Percentiles rank a stretch among this genome's conserved stretches.
These are phyloP conservation scores for Diachasma alloeum DNA, from an alignment of 1,140 invertebrate genomes.

Conservation along the genomic window DNA sequence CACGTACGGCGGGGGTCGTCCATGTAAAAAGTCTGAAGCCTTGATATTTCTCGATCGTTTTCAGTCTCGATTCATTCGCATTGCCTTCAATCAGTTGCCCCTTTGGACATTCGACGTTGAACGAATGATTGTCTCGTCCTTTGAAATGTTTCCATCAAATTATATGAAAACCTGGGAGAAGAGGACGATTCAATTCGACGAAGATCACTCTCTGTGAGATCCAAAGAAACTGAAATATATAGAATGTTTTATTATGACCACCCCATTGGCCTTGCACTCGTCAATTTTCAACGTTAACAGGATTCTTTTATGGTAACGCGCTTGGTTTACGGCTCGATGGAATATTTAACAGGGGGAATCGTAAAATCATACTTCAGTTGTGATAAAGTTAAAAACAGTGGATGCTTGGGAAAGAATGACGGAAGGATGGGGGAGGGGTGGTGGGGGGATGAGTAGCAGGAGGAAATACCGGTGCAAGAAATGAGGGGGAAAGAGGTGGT, in stretches of 20 bases:
- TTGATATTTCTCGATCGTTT: background rate
- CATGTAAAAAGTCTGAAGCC: background rate
- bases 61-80: background rate
- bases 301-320: conserved; percentile 11
- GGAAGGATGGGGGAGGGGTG: background rate
- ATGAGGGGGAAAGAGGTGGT: background rate
- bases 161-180: background rate
- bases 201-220: background rate
- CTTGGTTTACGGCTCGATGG: conserved; percentile 28
- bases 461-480: background rate
- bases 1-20: background rate
- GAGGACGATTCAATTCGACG: background rate
- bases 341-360: conserved; percentile 60
- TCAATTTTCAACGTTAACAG: conserved; percentile 7
- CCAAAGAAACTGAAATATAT: background rate
- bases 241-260: conserved; percentile 4
- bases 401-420: background rate
- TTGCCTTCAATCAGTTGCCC: background rate
- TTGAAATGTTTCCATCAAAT: conserved; percentile 10
- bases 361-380: conserved; percentile 61
- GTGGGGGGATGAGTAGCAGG: background rate
- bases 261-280: background rate
- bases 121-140: conserved; percentile 7
- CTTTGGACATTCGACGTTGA: background rate
- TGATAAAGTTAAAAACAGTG: conserved; percentile 60